Evolutionary conservation across 2,797 vertebrate species (phyloP), one percentile per base, ranked within the genome.

Genomic region (Florisuga fusca): DNA sequence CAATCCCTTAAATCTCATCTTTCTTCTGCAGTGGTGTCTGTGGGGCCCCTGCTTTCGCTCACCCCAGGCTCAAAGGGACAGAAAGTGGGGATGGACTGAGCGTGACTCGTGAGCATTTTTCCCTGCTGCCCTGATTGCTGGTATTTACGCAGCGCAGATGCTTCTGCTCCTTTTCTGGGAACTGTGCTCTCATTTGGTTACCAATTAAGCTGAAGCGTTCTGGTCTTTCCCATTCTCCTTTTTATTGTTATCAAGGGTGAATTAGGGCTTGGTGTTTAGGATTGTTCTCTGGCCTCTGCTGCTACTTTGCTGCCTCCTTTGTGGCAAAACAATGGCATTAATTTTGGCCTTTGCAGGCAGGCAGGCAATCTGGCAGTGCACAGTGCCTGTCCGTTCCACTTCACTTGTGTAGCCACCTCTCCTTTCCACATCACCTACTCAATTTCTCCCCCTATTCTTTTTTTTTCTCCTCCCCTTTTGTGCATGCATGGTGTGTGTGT

Each of bases 311-410:
- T 96, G 97, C 97, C 95, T 87, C 98, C 97, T 98, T 98, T 98
- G 98, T 98, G 98, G 96, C 95, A 95, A 94, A 96, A 99, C 98
- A 99, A 98, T 98, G 97, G 98, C 97, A 98, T 98, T 98, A 98
- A 98, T 98, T 98, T 98, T 98, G 98, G 98, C 98, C 98, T 98
- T 98, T 98, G 98, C 98, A 92, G 88, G 93, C 94, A 8, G 29
- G 43, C 64, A 48, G 80, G 94, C 94, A 81, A 54, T 80, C 93
- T 93, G 88, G 93, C 94, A 96, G 84, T 21, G 73, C 95, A 97
- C 98, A 98, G 98, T 86, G 97, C 98, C 98, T 98, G 97, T 98
- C 98, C 97, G 97, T 98, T 99, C 98, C 98, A 98, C 98, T 98
- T 98, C 97, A 95, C 97, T 95, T 61, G 84, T 11, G 19, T 87